Evolutionary conservation across 2,888 invertebrate genomes (phyloP), one percentile per base, ranked within the genome.

Genomic region (Notodonta ziczac): DNA sequence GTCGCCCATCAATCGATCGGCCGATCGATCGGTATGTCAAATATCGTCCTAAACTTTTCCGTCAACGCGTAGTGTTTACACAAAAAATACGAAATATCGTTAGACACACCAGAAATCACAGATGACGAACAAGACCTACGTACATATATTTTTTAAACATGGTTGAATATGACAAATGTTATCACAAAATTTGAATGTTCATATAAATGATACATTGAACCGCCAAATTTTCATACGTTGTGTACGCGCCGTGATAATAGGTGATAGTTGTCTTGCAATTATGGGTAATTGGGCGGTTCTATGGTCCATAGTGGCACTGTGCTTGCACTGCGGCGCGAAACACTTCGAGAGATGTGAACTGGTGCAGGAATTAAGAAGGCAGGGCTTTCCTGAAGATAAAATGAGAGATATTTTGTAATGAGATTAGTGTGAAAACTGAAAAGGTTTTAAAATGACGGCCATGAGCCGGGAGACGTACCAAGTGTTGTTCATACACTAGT

Each of bases 341-440:
- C 67, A 50, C 7, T 82, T 85, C 62, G 73, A 76, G 14, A 76
- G 80, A 62, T 87, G 87, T 61, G 82, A 77, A 7, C 66, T 88
- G 57, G 87, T 82, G 5, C 60, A 59, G 0, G 84, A 81, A 35
- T 64, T 88, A 52, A 76, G 82, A 58, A 70, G 57, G 12, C 84
- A 86, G 59, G 81, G 83, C 5, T 84, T 87, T 58, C 80, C 83
- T 2, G 81, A 79, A 57, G 73, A 76, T 51, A 74, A 83, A 61
- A 66, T 88, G 76, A 72, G 77, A 14, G 76, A 87, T 42, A 39
- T 32, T 56, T 40, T 24, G 9, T 51, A 8, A 24, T 10, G 10
- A 24, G 24, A 24, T 24, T 35, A 35, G 35, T 24, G 24, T 24
- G 35, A 35, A 5, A 50, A 7, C 1, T 24, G 35, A 35, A 5